A percentile compares a stretch with the other conserved stretches of the same genome.
Evolutionary conservation across 2,888 invertebrate genomes (phyloP).

Genomic region (Physocephala rufipes): DNA sequence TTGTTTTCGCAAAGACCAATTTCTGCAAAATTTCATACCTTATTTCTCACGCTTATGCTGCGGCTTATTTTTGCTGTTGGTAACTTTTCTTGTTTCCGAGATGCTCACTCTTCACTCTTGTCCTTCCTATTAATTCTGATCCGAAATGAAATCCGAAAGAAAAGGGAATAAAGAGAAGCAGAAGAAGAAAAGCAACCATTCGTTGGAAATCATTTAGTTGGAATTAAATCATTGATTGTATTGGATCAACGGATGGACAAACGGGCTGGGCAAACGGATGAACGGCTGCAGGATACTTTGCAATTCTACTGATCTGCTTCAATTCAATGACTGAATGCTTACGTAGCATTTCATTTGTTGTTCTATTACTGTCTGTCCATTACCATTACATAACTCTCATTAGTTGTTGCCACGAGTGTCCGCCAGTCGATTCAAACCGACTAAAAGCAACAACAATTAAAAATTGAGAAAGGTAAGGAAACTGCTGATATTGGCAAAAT

Average conservation of each 20-base stretch:
- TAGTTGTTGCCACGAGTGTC: constrained; percentile 5
- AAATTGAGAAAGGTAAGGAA: too few relatives aligned
- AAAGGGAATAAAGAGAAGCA: too few relatives aligned
- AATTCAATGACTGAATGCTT: constrained; percentile 19
- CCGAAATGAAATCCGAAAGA: background rate
- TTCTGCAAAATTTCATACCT: background rate
- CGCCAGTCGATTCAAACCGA: background rate
- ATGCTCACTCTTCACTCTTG: background rate
- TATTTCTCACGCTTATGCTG: background rate
- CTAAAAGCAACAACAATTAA: constrained; percentile 2
- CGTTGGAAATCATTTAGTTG: background rate
- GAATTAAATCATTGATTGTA: constrained; percentile 11
- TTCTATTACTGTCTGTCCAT: constrained; percentile 16
- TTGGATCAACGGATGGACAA: background rate
- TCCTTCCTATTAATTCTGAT: background rate
- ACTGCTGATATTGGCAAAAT: constrained; percentile 33
- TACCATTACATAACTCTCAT: background rate
- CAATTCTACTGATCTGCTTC: too few relatives aligned
- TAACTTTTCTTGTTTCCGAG: background rate
- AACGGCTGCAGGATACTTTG: too few relatives aligned
- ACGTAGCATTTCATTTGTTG: constrained; percentile 30
- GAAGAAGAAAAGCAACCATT: background rate
- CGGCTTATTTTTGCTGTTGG: background rate
- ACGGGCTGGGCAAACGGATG: too few relatives aligned
- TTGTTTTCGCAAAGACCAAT: background rate